Base-by-base conservation (phyloP, 2,797 vertebrate genomes). In the Cyprinella venusta region DNA sequence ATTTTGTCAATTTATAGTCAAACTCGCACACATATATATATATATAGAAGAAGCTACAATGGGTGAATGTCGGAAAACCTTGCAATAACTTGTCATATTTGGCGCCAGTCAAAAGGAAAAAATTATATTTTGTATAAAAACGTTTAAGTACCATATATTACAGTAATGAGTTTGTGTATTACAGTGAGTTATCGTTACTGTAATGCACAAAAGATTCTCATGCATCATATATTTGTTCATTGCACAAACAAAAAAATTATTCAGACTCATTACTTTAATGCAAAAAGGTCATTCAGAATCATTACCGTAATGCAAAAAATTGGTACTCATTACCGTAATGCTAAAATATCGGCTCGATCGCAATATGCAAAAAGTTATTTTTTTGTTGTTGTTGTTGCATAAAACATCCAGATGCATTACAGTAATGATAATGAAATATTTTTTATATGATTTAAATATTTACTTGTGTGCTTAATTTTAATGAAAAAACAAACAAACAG, bases 41-140 rank as follows among this genome's bases (percentile, higher is more conserved):
- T 40, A 40, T 40, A 42, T 12, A 5, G 6, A 21, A 8, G 24
- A 26, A 64, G 45, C 76, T 36, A 42, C 30, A 80, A 59, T 69
- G 50, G 50, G 79, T 74, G 56, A 81, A 64, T 64, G 6, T 10
- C 21, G 16, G 5, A 52, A 52, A 64, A 48, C 56, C 56, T 70
- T 33, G 16, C 69, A 71, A 33, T 30, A 61, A 56, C 15, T 12
- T 40, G 21, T 36, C 26, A 61, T 61, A 5, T 71, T 42, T 61
- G 40, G 8, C 16, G 19, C 18, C 50, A 38, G 59, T 21, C 40
- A 33, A 63, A 77, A 45, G 36, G 13, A 1, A 9, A 40, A 8
- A 4, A 26, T 2, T n/a, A 8, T 38, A 56, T 56, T 74, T 74
- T 74, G 48, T 15, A 13, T 40, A 40, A 33, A 40, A 16, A 33